These are phyloP conservation scores for Tarsius wallacei DNA, from an alignment of 2,797 vertebrate species.

Conservation along the genomic window DNA sequence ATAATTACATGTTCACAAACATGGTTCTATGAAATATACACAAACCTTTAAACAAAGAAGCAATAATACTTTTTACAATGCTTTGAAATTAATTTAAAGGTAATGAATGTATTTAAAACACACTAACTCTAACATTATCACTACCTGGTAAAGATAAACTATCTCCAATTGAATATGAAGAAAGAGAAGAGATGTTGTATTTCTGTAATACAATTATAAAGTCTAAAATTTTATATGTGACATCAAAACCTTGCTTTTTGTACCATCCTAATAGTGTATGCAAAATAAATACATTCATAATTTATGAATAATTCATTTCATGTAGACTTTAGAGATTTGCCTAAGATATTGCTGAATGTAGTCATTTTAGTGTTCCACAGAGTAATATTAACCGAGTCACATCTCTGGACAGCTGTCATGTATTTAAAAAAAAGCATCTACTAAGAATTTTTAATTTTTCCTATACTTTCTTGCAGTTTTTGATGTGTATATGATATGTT, in stretches of 20 bases:
- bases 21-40: background rate
- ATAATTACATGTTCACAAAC: background rate
- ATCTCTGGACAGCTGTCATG: background rate
- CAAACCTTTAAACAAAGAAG: background rate
- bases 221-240: background rate
- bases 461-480: background rate
- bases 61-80: background rate
- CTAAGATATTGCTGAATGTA: background rate
- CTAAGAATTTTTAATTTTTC: conserved; percentile 29
- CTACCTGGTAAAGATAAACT: background rate
- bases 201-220: background rate
- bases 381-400: background rate
- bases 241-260: background rate
- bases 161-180: background rate
- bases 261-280: background rate
- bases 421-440: background rate
- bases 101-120: background rate
- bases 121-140: background rate
- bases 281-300: conserved; percentile 31
- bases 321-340: background rate
- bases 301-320: conserved; percentile 15
- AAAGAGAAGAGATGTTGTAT: background rate
- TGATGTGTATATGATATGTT: background rate
- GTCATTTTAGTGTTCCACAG: background rate
- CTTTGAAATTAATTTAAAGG: background rate